Base-by-base conservation (phyloP, 2,113 vertebrate species). In the Elanus axillaris region DNA sequence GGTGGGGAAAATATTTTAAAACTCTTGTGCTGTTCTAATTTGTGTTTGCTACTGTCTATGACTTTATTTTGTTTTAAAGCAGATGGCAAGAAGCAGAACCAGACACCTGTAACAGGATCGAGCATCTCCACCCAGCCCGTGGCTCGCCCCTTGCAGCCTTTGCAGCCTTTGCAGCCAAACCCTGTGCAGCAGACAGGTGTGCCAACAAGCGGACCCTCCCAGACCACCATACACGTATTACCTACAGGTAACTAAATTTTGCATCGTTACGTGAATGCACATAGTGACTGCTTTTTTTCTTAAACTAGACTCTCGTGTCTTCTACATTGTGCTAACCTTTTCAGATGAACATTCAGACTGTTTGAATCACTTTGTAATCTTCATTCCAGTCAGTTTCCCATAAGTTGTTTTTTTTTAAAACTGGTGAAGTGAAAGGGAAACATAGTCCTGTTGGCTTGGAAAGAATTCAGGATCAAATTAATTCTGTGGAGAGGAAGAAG, bases 201-300 rank as follows among this genome's bases (percentile, higher is more conserved):
- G 72, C 97, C 98, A 56, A 97, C 98, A 32, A 98, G 98, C 71
- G 97, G 98, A 21, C 98, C 98, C 59, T 98, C 98, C 58, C 98
- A 98, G 82, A 97, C 98, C 42, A 96, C 98, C 47, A 97, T 98
- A 93, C 98, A 99, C n/a, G 97, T 98, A 25, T 86, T 98, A 75
- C 98, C 98, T 88, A 95, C 98, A 98, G 98, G 98, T 99, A 97
- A 68, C 43, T 73, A 78, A 22, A 36, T 42, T 68, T 47, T 38
- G 8, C 27, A 16, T 40, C 19, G 4, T 34, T 34, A 14, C 27
- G 15, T 22, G 53, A 80, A 58, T 42, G 43, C 66, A n/a, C n/a
- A n/a, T n/a, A 66, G 34, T 14, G 43, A 38, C 34, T 62, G 20
- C 1, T 42, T 75, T 64, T 47, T 40, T 56, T 17, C 36, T 83